These are phyloP conservation scores for Philaethria dido DNA, from an alignment of 2,888 invertebrate species.

Conservation along the genomic window DNA sequence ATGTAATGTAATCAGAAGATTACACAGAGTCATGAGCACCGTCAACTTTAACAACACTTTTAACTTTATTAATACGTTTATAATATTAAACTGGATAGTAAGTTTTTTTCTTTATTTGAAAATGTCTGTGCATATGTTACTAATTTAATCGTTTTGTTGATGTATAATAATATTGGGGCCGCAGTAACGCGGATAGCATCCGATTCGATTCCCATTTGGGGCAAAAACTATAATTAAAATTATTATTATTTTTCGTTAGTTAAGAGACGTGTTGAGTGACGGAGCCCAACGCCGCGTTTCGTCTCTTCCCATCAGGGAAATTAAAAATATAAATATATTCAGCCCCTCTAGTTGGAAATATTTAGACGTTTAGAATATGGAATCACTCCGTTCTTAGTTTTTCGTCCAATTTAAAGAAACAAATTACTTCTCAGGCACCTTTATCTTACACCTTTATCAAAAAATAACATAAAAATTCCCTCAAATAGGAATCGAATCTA, in stretches of 20 bases:
- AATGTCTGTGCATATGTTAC: conserved; percentile 6
- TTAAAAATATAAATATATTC: neutral
- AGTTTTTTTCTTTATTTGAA: neutral
- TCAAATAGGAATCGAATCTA: neutral
- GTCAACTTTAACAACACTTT: conserved; percentile 40
- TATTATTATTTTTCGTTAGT: too few relatives aligned
- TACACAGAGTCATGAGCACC: conserved; percentile 34
- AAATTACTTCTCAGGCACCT: too few relatives aligned
- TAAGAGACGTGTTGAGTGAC: neutral
- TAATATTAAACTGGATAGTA: conserved; percentile 28
- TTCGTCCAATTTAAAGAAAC: too few relatives aligned
- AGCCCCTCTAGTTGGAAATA: too few relatives aligned
- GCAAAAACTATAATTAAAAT: too few relatives aligned
- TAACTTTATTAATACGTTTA: conserved; percentile 37
- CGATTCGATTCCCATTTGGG: too few relatives aligned
- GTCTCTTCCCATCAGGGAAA: neutral
- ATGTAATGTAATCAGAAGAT: neutral
- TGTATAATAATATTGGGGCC: too few relatives aligned
- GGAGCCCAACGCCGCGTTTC: neutral
- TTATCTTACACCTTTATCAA: too few relatives aligned
- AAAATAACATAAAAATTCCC: neutral
- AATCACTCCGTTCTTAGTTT: too few relatives aligned
- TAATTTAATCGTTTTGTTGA: conserved; percentile 2
- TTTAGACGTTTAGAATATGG: too few relatives aligned
- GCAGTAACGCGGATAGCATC: too few relatives aligned